These are phyloP conservation scores for Sebastes aleutianus DNA, from an alignment of 2,797 vertebrate species.

Conservation along the genomic window DNA sequence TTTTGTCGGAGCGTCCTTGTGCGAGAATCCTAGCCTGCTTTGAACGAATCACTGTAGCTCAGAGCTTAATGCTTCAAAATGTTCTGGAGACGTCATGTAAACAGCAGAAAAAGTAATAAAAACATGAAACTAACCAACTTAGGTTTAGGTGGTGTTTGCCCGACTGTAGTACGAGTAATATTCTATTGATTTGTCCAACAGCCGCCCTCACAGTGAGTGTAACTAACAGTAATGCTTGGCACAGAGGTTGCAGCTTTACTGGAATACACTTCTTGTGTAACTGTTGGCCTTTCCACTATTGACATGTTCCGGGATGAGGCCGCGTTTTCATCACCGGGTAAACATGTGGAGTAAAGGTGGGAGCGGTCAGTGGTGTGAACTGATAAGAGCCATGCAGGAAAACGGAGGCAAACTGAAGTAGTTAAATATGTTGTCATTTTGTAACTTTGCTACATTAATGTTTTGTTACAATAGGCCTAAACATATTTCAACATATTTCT, in stretches of 20 bases:
- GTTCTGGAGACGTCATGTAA: background rate
- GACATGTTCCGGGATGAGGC: constrained; percentile 45
- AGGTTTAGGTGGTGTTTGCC: constrained; percentile 21
- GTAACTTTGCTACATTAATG: background rate
- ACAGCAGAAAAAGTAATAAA: background rate
- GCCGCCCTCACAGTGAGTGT: constrained; percentile 11
- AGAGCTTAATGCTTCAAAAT: constrained; percentile 11
- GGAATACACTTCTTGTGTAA: constrained; percentile 70
- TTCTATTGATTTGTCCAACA: constrained; percentile 49
- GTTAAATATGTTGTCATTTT: background rate
- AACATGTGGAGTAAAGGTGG: constrained; percentile 57
- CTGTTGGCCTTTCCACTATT: constrained; percentile 65
- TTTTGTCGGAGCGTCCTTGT: constrained; percentile 53
- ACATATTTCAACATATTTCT: no score
- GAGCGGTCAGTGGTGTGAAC: constrained; percentile 37
- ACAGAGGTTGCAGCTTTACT: constrained; percentile 49
- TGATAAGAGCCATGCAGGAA: constrained; percentile 40
- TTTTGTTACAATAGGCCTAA: background rate
- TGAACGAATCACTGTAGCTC: background rate
- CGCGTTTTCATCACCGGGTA: constrained; percentile 30
- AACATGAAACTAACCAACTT: constrained; percentile 7
- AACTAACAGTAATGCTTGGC: constrained; percentile 51
- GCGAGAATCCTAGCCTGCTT: background rate
- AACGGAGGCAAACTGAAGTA: background rate
- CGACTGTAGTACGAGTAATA: background rate